Conservation (phyloP, 2,888 invertebrate species). For the Aphelenchoides bicaudatus region DNA sequence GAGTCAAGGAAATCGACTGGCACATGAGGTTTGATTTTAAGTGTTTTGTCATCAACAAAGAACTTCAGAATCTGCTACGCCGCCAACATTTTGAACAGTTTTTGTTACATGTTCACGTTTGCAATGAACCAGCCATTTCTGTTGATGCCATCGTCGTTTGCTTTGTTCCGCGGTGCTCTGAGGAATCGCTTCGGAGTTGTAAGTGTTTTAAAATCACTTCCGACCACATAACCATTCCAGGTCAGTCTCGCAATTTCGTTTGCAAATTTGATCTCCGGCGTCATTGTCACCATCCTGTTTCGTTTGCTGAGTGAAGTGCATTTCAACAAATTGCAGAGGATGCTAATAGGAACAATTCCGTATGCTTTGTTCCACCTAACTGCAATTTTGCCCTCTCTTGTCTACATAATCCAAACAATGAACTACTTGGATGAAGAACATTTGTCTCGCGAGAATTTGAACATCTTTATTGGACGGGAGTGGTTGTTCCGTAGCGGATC, state of each 20-base stretch:
- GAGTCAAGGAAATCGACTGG: too few relatives aligned
- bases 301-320: not conserved
- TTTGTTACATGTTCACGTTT: slow-evolving; percentile 16
- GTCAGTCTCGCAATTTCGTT: slow-evolving; percentile 10
- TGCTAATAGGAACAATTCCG: slow-evolving; percentile 4
- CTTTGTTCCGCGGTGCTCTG: slow-evolving; percentile 10
- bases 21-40: too few relatives aligned
- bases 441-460: not conserved
- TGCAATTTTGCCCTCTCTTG: slow-evolving; percentile 8
- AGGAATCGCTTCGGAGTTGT: slow-evolving; percentile 19
- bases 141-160: slow-evolving; percentile 15
- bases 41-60: too few relatives aligned
- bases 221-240: not conserved
- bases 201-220: not conserved
- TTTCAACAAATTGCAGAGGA: not conserved
- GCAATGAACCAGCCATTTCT: slow-evolving; percentile 11
- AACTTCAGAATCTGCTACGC: slow-evolving; percentile 9
- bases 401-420: slow-evolving; percentile 8
- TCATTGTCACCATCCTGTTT: slow-evolving; percentile 10
- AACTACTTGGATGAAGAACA: not conserved
- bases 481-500: slow-evolving; percentile 5
- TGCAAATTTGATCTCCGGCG: slow-evolving; percentile 13
- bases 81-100: slow-evolving; percentile 8
- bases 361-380: slow-evolving; percentile 13
- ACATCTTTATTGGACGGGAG: slow-evolving; percentile 10